phyloP scores from a whole-genome alignment of 2,797 vertebrate genomes.

The Falco berigora region DNA sequence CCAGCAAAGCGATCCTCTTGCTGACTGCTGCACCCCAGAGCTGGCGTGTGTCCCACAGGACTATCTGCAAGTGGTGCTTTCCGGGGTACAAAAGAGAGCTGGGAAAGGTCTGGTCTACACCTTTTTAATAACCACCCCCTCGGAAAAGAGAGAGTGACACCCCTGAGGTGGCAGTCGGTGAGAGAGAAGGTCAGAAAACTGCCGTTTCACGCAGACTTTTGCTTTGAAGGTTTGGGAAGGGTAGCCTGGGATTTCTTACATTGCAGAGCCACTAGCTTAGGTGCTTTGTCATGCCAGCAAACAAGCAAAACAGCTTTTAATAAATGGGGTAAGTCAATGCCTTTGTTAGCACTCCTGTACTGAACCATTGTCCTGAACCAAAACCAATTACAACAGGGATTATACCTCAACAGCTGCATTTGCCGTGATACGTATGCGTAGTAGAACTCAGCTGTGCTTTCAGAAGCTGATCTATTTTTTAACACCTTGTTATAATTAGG shows the following conservation, averaged over 20 bases:
- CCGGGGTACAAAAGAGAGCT: background rate
- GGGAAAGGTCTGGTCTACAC: background rate
- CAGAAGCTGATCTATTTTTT: slow-evolving; percentile 44
- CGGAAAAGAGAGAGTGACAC: background rate
- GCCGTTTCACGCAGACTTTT: background rate
- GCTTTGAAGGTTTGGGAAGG: background rate
- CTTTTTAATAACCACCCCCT: background rate
- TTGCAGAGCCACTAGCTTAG: background rate
- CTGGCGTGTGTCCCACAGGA: background rate
- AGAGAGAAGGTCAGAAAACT: background rate
- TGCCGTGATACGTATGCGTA: background rate
- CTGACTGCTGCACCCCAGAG: background rate
- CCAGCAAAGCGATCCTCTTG: background rate
- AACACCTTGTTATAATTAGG: slow-evolving; percentile 50
- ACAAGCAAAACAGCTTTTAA: slow-evolving; percentile 27
- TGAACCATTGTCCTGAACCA: slow-evolving; percentile 12
- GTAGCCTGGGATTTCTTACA: background rate
- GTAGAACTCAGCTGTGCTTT: background rate
- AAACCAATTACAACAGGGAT: slow-evolving; percentile 48
- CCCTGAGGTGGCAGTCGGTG: background rate
- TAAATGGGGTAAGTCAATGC: background rate
- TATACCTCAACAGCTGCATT: background rate
- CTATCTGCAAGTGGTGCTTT: background rate
- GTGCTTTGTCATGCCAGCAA: background rate
- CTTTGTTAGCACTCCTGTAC: slow-evolving; percentile 12